Evolutionary conservation across 1,140 invertebrate species (phyloP).

Genomic region (Caenorhabditis tropicalis): DNA sequence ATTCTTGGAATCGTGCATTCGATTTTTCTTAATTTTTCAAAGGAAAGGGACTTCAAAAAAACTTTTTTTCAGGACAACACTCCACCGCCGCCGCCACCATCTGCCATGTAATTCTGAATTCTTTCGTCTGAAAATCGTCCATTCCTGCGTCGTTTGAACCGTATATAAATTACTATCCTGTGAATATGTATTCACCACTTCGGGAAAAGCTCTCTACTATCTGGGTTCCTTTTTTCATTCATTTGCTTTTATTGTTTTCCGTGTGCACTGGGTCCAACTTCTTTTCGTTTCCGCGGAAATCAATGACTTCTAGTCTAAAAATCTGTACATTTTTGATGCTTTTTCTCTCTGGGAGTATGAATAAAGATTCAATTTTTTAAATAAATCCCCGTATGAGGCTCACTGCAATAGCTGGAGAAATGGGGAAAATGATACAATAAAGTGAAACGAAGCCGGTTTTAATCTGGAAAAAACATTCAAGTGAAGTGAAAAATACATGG

Average conservation of each 20-base stretch:
- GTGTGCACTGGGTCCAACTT: background rate
- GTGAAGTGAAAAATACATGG: constrained; percentile 38
- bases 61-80: constrained; percentile 14
- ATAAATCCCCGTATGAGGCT: no score
- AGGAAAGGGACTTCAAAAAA: background rate
- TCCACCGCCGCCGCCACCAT: constrained; percentile 10
- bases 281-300: background rate
- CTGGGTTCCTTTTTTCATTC: background rate
- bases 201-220: background rate
- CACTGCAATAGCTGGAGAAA: background rate
- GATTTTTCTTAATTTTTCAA: background rate
- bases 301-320: background rate
- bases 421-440: background rate
- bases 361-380: background rate
- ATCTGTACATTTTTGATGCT: background rate
- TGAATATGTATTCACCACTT: background rate
- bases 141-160: constrained; percentile 28
- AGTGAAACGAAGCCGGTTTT: background rate
- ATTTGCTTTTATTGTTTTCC: constrained; percentile 22
- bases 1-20: background rate
- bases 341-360: background rate
- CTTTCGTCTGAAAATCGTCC: background rate
- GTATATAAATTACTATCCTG: background rate
- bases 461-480: background rate
- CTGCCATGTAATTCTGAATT: background rate